A percentile compares a stretch with the other conserved stretches of the same genome.
Evolutionary conservation across 2,797 vertebrate genomes (phyloP).

Genomic region (Florisuga fusca): DNA sequence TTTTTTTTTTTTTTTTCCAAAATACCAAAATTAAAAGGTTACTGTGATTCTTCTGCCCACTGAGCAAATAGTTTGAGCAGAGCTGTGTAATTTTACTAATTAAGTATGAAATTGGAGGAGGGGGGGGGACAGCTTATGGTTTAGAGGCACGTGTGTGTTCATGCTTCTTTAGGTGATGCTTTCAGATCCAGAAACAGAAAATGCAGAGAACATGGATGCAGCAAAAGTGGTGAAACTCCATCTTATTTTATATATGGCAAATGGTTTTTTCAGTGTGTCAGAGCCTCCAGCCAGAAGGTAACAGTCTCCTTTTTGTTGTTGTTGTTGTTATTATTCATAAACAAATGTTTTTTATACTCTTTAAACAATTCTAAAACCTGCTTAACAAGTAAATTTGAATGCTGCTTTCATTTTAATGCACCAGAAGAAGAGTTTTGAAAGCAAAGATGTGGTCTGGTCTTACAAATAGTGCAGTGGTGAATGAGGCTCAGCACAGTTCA

Average conservation of each 20-base stretch:
- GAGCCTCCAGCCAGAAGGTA: background rate
- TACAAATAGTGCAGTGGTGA: background rate
- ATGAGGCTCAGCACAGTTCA: background rate
- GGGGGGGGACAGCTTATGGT: background rate
- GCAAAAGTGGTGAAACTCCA: background rate
- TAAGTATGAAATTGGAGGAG: background rate
- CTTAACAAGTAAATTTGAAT: background rate
- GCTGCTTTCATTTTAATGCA: background rate
- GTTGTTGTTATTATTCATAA: background rate
- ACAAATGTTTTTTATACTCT: background rate
- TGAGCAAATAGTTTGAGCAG: background rate
- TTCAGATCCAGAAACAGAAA: constrained; percentile 60
- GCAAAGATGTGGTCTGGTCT: background rate
- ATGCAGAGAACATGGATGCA: constrained; percentile 44
- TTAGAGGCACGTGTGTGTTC: background rate
- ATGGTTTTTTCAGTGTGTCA: background rate
- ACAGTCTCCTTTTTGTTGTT: background rate
- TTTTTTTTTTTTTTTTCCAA: background rate
- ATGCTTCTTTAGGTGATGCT: constrained; percentile 61
- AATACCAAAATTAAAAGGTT: background rate
- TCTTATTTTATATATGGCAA: background rate
- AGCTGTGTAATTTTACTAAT: background rate
- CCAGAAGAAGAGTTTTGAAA: background rate
- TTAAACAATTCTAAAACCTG: background rate
- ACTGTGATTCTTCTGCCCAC: background rate